Conservation (phyloP, 2,113 vertebrate species). For the Numenius arquata region DNA sequence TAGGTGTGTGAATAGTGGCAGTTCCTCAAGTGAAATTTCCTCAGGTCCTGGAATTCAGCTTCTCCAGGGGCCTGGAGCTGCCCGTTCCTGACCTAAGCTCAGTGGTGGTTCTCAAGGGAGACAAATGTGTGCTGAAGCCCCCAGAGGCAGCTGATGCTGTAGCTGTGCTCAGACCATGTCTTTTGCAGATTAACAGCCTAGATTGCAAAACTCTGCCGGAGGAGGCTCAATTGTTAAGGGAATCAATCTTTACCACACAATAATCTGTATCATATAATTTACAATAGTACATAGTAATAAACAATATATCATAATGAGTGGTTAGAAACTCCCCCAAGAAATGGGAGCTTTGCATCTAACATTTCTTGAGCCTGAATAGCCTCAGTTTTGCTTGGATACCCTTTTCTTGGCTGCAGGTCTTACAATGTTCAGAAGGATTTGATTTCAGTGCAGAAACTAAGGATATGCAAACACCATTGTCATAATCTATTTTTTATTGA, state of each 20-base stretch:
- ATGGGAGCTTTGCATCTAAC: not conserved
- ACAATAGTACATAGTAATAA: not conserved
- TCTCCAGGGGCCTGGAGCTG: not conserved
- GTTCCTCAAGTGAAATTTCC: not conserved
- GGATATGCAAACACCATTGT: not conserved
- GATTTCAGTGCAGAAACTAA: not conserved
- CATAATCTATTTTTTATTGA: slow-evolving; percentile 33
- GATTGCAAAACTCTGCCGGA: not conserved
- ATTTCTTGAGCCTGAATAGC: not conserved
- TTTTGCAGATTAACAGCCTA: not conserved
- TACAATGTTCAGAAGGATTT: not conserved
- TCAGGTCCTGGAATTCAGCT: not conserved
- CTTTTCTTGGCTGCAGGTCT: not conserved
- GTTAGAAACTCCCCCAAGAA: not conserved
- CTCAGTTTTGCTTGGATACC: not conserved
- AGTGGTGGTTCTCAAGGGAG: not conserved
- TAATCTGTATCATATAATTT: not conserved
- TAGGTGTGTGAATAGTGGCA: not conserved
- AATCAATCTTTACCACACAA: not conserved
- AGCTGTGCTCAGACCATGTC: not conserved
- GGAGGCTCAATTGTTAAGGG: not conserved
- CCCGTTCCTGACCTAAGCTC: not conserved
- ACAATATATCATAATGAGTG: not conserved
- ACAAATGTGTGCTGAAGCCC: not conserved
- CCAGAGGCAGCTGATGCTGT: not conserved